Evolutionary conservation across 2,797 vertebrate species (phyloP), one percentile per base, ranked within the genome.

Genomic region (Macroramphosus scolopax): DNA sequence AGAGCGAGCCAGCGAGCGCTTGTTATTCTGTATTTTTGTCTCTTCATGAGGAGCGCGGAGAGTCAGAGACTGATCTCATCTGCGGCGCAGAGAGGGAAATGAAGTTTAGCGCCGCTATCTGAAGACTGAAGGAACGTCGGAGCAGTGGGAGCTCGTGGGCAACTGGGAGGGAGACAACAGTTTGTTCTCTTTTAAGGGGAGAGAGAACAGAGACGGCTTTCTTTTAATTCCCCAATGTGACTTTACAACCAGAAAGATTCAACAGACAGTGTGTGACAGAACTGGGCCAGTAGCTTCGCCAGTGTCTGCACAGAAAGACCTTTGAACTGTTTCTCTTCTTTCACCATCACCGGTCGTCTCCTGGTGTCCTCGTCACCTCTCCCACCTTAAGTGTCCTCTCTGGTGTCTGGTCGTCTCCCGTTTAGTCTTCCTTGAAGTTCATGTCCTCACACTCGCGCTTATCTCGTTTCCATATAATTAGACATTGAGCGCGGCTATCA

Each of bases 141-240:
- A 72, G 43, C 37, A n/a, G 51, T 32, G 53, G 50, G 49, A 53
- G 52, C 48, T 30, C 22, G 41, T 20, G 20, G 17, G 43, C 25
- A 2, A 34, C 16, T 40, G 37, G 48, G n/a, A 26, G 38, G 49
- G 33, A 55, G 50, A 50, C 36, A 61, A 18, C 28, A 25, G 59
- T 73, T 70, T 76, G 59, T 69, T 70, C 55, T 63, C 18, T 22
- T 35, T 25, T 34, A 32, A 18, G 16, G n/a, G 52, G 54, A 39
- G 48, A 10, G 17, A 40, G 34, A 72, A 57, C 31, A 65, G 40
- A 60, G 30, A 31, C 25, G 15, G 59, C 17, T 25, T 65, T 51
- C 25, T 61, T 57, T 65, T 58, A 64, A 73, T 77, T 68, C 71
- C 62, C 72, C 45, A 22, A 25, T 38, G 67, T 62, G 49, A 71